phyloP scores from a whole-genome alignment of 2,888 invertebrate species.

The Priocnemis perturbator region DNA sequence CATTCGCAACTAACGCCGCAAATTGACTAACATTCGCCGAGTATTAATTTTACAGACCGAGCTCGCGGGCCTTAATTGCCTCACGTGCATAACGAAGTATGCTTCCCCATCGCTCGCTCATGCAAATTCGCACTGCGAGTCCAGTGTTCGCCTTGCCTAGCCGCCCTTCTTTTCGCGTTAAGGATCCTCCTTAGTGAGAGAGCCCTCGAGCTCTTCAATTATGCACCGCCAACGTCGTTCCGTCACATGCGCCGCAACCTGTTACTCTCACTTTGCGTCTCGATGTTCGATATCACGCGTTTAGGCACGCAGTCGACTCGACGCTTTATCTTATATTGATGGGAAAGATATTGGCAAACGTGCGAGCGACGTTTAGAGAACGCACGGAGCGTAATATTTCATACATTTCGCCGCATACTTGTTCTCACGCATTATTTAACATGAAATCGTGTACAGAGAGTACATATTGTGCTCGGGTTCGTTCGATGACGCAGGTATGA shows the following conservation, averaged over 20 bases:
- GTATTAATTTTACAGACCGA: no score
- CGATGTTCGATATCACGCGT: conserved; percentile 31
- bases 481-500: no score
- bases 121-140: conserved; percentile 35
- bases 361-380: no score
- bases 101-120: conserved; percentile 35
- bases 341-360: no score
- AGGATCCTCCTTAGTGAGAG: conserved; percentile 33
- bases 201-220: conserved; percentile 44
- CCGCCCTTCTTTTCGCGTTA: conserved; percentile 32
- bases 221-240: conserved; percentile 28
- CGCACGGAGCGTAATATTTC: no score
- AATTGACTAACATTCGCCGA: no score
- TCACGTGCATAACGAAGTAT: neutral
- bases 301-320: conserved; percentile 18
- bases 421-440: no score
- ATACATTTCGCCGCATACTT: no score
- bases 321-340: neutral
- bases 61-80: neutral
- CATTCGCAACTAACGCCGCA: no score
- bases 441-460: no score
- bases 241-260: conserved; percentile 42
- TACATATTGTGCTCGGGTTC: no score
- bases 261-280: conserved; percentile 40
- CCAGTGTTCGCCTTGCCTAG: conserved; percentile 14